These are phyloP conservation scores for Morinoia aosen DNA, from an alignment of 2,888 invertebrate species.

Conservation along the genomic window DNA sequence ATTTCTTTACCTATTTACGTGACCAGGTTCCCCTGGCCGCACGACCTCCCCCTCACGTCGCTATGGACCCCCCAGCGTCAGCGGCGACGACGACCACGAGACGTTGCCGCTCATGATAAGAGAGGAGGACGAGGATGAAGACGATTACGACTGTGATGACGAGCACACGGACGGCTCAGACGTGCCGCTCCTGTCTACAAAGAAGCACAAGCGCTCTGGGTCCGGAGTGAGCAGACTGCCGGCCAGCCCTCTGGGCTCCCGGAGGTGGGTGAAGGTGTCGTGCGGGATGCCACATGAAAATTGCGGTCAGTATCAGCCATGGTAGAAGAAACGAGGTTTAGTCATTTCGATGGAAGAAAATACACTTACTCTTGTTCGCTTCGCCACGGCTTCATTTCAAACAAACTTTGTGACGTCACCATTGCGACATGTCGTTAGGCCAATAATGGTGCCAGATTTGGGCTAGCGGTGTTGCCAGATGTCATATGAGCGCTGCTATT, in stretches of 20 bases:
- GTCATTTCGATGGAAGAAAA: no score
- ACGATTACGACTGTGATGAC: slow-evolving; percentile 8
- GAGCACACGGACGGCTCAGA: background rate
- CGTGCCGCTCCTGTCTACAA: background rate
- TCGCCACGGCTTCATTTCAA: no score
- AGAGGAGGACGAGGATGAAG: slow-evolving; percentile 28
- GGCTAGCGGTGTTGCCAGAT: no score
- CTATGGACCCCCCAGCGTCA: slow-evolving; percentile 8
- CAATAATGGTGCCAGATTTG: no score
- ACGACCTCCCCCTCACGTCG: slow-evolving; percentile 24
- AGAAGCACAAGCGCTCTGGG: slow-evolving; percentile 14
- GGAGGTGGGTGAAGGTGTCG: background rate
- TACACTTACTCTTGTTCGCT: no score
- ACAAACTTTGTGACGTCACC: no score
- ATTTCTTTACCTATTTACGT: no score
- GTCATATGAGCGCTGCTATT: no score
- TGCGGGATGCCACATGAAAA: no score
- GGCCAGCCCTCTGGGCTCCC: background rate
- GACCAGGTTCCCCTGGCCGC: slow-evolving; percentile 13
- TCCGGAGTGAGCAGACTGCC: background rate
- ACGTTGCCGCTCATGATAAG: slow-evolving; percentile 22
- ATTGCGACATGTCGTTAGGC: no score
- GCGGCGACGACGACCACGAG: slow-evolving; percentile 22
- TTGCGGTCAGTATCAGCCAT: no score
- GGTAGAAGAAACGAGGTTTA: no score